Evolutionary conservation across 2,113 vertebrate species (phyloP), one percentile per base, ranked within the genome.

Genomic region (Anser cygnoides): DNA sequence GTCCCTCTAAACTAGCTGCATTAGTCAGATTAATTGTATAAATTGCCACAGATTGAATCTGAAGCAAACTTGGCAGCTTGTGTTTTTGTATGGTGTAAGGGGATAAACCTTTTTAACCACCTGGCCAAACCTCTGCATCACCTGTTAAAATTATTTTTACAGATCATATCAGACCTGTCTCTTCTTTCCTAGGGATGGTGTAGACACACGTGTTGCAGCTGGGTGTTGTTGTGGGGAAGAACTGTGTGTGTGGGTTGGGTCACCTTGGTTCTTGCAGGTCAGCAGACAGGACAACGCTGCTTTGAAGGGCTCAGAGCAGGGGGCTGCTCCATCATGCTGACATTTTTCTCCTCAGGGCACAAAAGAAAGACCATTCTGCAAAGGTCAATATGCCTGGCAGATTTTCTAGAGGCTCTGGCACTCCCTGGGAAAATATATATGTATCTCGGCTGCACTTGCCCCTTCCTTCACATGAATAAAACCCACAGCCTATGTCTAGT

Each of bases 401-500:
- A 14, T 59, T 41, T 57, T 19, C 29, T 78, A 7, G n/a, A 57
- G 35, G 41, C 50, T 62, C 26, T 85, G 81, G 31, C 29, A 20
- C 23, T 65, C 7, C 6, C 49, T 79, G 54, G 28, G 57, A 78
- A 57, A 1, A 57, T 25, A n/a, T 44, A 23, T 33, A 46, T 46
- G 9, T 49, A 49, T 49, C 22, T 14, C 61, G 87, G 5, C 21
- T 81, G 80, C 66, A 41, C n/a, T 94, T 72, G 2, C 4, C 25
- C 46, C 23, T 84, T 78, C 35, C 33, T 82, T 83, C 74, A 39
- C 9, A 18, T 55, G 58, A 79, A 73, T 39, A 50, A 92, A 89
- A 54, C 39, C 37, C 13, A 5, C 11, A 63, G 11, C 2, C 17
- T 18, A 1, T 3, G 11, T 2, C 11, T 3, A 11, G 37, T 3